Evolutionary conservation across 2,888 invertebrate genomes (phyloP).

Genomic region (Kryphioiulus occultus): DNA sequence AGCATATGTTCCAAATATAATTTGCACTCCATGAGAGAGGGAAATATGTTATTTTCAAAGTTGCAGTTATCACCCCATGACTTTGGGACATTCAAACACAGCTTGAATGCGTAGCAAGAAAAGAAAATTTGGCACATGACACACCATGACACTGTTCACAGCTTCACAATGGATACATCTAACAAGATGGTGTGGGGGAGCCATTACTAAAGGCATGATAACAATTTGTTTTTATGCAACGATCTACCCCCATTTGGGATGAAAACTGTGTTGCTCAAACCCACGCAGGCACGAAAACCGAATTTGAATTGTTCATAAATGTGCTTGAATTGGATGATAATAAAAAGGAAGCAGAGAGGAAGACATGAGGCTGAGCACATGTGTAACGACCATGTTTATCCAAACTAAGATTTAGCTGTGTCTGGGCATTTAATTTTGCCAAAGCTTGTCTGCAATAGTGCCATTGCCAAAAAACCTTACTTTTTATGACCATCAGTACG

Average conservation of each 20-base stretch:
- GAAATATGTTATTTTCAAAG: not conserved
- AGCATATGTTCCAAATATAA: not conserved
- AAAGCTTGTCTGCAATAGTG: not conserved
- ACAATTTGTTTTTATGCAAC: not conserved
- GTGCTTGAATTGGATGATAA: not conserved
- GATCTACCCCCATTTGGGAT: not conserved
- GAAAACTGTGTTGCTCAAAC: not conserved
- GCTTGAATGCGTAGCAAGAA: not conserved
- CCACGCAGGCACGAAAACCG: not conserved
- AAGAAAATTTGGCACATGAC: not conserved
- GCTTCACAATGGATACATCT: not conserved
- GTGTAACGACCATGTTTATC: constrained; percentile 11
- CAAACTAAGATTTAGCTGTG: not conserved
- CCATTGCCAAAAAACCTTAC: not conserved
- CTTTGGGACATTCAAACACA: not conserved
- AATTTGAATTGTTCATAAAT: not conserved
- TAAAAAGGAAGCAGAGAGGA: constrained; percentile 39
- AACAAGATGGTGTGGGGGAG: not conserved
- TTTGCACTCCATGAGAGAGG: not conserved
- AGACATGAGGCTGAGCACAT: not conserved
- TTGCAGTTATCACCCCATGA: not conserved
- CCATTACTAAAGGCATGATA: not conserved
- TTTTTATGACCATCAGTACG: not conserved
- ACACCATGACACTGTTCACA: not conserved
- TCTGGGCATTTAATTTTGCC: constrained; percentile 1